Evolutionary conservation across 2,888 invertebrate genomes (phyloP).

Genomic region (Chorisops tibialis): DNA sequence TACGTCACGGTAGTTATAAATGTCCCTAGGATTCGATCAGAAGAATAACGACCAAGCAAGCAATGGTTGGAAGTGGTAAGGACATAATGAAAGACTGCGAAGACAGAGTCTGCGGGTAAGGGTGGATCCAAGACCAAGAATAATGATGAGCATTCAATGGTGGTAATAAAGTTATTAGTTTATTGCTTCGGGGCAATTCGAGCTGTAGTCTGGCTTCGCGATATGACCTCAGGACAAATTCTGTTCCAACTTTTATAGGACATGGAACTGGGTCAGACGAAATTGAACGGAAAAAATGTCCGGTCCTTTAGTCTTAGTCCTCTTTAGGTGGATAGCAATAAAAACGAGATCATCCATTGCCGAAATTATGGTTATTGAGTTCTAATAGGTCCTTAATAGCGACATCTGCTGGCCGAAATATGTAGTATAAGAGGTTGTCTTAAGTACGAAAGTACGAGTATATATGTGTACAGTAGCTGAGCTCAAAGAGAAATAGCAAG

Average conservation of each 20-base stretch:
- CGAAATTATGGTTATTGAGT: slow-evolving; percentile 30
- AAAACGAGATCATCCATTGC: not conserved
- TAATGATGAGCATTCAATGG: slow-evolving; percentile 14
- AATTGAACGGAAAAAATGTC: slow-evolving; percentile 4
- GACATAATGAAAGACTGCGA: no score
- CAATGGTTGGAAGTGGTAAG: no score
- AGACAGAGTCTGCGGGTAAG: no score
- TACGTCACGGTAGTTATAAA: no score
- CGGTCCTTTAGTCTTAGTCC: not conserved
- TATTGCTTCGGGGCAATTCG: slow-evolving; percentile 15
- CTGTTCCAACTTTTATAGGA: not conserved
- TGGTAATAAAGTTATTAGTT: slow-evolving; percentile 18
- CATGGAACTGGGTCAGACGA: slow-evolving; percentile 17
- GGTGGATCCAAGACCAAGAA: not conserved
- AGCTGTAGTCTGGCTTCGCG: not conserved
- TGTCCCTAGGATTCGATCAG: no score
- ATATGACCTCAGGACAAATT: no score
- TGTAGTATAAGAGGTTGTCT: no score
- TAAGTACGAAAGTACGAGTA: no score
- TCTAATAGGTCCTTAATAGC: slow-evolving; percentile 29
- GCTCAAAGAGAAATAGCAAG: no score
- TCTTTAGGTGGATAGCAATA: not conserved
- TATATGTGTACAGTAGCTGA: no score
- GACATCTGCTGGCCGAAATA: slow-evolving; percentile 30
- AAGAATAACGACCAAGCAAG: no score